These are phyloP conservation scores for Cyanocitta stelleri DNA, from an alignment of 2,113 vertebrate species.

Conservation along the genomic window DNA sequence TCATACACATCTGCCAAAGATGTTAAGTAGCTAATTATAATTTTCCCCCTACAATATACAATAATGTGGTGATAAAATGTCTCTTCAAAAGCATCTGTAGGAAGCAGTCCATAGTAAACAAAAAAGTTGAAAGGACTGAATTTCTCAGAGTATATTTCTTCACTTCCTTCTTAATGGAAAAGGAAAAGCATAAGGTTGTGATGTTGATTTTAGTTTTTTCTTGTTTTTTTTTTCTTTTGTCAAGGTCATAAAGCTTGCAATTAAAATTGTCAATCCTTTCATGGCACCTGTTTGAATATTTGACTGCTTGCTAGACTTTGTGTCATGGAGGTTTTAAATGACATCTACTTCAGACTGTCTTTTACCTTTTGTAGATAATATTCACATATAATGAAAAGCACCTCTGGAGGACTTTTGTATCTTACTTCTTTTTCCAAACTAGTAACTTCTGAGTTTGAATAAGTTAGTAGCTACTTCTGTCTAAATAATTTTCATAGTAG, in stretches of 20 bases:
- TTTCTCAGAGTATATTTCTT: neutral
- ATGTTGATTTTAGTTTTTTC: neutral
- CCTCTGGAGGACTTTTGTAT: neutral
- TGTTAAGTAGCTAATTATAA: slow-evolving; percentile 38
- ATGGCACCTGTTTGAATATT: neutral
- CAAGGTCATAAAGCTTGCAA: neutral
- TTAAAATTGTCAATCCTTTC: neutral
- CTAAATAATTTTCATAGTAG: neutral
- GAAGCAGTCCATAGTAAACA: neutral
- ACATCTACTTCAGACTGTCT: neutral
- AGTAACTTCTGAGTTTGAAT: neutral
- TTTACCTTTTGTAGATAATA: neutral
- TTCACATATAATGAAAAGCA: neutral
- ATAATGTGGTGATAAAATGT: neutral
- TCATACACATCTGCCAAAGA: slow-evolving; percentile 36
- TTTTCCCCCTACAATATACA: neutral
- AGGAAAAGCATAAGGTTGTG: neutral
- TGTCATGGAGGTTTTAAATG: neutral
- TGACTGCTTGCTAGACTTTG: neutral
- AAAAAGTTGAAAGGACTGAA: neutral
- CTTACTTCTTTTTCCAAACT: neutral
- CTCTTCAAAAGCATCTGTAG: neutral
- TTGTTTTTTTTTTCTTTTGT: neutral
- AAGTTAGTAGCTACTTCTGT: neutral
- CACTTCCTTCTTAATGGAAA: neutral